Evolutionary conservation across 2,113 vertebrate species (phyloP).

Genomic region (Morone chrysops): DNA sequence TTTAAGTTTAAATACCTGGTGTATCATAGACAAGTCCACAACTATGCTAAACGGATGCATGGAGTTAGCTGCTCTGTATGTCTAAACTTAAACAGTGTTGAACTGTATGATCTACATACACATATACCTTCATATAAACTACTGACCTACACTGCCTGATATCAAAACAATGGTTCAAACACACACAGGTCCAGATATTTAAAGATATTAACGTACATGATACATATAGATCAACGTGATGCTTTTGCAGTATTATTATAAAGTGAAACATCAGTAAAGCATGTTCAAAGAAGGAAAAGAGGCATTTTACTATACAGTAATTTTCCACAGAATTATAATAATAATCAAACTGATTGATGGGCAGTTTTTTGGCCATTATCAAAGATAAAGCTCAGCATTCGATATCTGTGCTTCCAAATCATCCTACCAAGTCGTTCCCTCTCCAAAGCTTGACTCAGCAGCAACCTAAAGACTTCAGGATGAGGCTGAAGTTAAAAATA

Average conservation of each 20-base stretch:
- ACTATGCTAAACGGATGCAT: not conserved
- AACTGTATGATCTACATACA: not conserved
- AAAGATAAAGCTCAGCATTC: slow-evolving; percentile 23
- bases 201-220: not conserved
- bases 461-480: slow-evolving; percentile 24
- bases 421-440: slow-evolving; percentile 36
- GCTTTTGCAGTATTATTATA: not conserved
- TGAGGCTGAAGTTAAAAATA: slow-evolving; percentile 58
- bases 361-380: not conserved
- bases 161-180: not conserved
- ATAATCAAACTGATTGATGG: not conserved
- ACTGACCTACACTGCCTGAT: not conserved
- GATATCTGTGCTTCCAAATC: slow-evolving; percentile 29
- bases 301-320: not conserved
- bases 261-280: not conserved
- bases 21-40: not conserved
- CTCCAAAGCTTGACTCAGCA: slow-evolving; percentile 55
- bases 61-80: not conserved
- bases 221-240: not conserved
- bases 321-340: not conserved
- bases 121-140: not conserved
- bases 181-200: not conserved
- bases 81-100: not conserved
- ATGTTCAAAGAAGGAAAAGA: not conserved
- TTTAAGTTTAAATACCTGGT: not conserved